Evolutionary conservation across 2,797 vertebrate species (phyloP).

Genomic region (Ciconia nigra): DNA sequence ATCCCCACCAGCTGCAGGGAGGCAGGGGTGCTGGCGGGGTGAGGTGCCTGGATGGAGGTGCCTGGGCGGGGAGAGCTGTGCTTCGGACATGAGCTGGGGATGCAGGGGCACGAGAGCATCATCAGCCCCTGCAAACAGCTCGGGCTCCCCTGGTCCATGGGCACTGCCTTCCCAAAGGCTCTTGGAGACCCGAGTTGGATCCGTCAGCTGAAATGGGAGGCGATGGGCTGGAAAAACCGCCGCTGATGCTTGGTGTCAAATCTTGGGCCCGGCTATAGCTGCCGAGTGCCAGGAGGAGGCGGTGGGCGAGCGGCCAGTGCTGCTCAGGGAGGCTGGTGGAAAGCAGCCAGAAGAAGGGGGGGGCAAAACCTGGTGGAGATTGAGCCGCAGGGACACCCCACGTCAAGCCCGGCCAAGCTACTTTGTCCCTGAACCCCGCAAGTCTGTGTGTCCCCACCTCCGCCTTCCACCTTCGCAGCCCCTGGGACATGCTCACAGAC

Average conservation of each 20-base stretch:
- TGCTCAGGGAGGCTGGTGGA: background rate
- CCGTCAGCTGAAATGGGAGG: background rate
- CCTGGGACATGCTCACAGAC: accelerated
- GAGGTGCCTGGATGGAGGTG: background rate
- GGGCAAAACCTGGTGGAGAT: background rate
- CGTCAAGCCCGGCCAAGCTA: accelerated
- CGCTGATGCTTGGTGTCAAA: background rate
- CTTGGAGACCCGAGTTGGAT: background rate
- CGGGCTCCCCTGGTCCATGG: background rate
- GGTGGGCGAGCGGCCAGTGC: background rate
- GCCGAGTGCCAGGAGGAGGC: accelerated
- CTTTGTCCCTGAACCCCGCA: accelerated
- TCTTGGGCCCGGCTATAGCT: background rate
- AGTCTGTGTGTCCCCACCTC: no score
- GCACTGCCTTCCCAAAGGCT: background rate
- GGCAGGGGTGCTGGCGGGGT: background rate
- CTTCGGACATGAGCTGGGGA: background rate
- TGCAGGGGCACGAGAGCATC: background rate
- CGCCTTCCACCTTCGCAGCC: background rate
- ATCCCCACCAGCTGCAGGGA: accelerated
- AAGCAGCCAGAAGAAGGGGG: background rate
- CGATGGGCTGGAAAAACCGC: background rate
- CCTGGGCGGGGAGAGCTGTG: background rate
- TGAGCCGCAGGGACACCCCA: background rate
- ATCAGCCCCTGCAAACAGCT: background rate